Percentiles rank a stretch among this genome's conserved stretches.
phyloP scores from a whole-genome alignment of 2,797 vertebrate genomes.

The Oreochromis mossambicus region DNA sequence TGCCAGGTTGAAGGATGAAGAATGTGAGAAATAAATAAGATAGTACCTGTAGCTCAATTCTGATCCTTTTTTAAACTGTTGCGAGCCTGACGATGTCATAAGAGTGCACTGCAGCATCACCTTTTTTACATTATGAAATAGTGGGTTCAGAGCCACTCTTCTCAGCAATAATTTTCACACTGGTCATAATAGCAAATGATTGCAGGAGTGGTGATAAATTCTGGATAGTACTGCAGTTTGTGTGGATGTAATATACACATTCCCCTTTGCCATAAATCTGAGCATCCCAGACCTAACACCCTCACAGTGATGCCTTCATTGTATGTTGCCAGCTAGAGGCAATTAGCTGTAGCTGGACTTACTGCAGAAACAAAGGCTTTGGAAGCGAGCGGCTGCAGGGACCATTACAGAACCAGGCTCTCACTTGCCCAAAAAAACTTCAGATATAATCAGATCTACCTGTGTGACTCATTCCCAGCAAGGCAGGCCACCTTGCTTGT shows the following conservation, averaged over 20 bases:
- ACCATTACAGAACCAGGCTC: constrained; percentile 22
- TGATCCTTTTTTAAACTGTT: neutral
- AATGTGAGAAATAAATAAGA: neutral
- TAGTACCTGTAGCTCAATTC: neutral
- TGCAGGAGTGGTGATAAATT: neutral
- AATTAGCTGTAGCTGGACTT: constrained; percentile 20
- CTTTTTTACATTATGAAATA: neutral
- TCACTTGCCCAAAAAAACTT: constrained; percentile 42
- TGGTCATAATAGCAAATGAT: neutral
- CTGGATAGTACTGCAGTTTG: neutral
- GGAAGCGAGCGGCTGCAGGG: constrained; percentile 22
- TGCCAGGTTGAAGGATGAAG: neutral
- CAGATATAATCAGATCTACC: constrained; percentile 50
- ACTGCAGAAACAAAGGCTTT: constrained; percentile 23
- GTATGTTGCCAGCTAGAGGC: constrained; percentile 27
- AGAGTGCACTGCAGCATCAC: neutral
- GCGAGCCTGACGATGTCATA: neutral
- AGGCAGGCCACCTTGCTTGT: constrained; percentile 11
- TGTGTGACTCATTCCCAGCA: constrained; percentile 36
- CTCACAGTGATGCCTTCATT: neutral
- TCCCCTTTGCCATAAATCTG: neutral
- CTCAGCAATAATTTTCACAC: neutral
- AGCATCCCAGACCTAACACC: neutral
- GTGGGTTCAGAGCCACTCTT: neutral
- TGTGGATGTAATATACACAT: neutral